phyloP scores from a whole-genome alignment of 2,797 vertebrate species.

The Oophaga sylvatica region DNA sequence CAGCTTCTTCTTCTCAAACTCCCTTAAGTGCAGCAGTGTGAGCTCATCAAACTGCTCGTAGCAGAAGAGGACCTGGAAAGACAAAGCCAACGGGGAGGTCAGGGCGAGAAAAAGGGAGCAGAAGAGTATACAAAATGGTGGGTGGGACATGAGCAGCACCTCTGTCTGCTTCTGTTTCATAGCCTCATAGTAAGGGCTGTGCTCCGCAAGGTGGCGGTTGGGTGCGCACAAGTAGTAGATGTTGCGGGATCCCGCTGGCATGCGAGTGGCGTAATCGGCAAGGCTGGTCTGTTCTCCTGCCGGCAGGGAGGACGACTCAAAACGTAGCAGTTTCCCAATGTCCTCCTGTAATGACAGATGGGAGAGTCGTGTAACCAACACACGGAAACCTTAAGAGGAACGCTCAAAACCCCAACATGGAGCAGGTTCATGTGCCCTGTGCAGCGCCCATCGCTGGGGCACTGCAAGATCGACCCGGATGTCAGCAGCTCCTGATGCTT shows the following conservation, averaged over 20 bases:
- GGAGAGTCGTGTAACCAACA: neutral
- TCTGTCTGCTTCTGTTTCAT: constrained; percentile 95
- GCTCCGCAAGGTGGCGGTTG: constrained; percentile 89
- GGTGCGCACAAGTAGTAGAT: constrained; percentile 95
- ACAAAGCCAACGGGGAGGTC: neutral
- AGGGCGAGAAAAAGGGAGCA: neutral
- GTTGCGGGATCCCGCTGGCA: constrained; percentile 90
- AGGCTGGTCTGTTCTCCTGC: constrained; percentile 88
- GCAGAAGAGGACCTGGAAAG: constrained; percentile 90
- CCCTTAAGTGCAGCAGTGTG: constrained; percentile 89
- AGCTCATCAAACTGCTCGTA: constrained; percentile 98
- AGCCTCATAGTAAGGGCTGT: constrained; percentile 94
- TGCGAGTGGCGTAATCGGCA: constrained; percentile 84
- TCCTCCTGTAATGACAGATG: constrained; percentile 81
- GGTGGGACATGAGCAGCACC: constrained; percentile 72
- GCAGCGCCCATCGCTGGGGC: neutral
- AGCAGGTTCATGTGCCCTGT: neutral
- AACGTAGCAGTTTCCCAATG: constrained; percentile 90
- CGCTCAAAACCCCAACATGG: neutral
- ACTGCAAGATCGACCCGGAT: neutral
- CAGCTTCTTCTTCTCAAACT: constrained; percentile 95
- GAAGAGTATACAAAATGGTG: neutral
- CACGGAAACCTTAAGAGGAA: neutral
- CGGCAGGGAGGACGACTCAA: constrained; percentile 87
- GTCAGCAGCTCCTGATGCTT: neutral